A percentile compares a stretch with the other conserved stretches of the same genome.
phyloP scores from a whole-genome alignment of 2,113 vertebrate species.

The Emydura subglobosa region DNA sequence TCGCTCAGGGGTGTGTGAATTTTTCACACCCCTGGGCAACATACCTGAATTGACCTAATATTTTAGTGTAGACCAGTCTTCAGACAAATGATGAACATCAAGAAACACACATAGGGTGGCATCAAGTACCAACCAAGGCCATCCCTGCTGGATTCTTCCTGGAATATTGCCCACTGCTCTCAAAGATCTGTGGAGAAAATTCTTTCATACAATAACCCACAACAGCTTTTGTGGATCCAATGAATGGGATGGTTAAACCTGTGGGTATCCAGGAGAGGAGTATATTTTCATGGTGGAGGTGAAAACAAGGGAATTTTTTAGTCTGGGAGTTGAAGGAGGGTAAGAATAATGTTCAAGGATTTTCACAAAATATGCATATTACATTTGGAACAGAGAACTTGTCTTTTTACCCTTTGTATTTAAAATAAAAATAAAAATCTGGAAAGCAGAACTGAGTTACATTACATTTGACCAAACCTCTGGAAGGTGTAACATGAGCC shows the following conservation, averaged over 20 bases:
- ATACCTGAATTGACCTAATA: neutral
- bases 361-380: constrained; percentile 69
- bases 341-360: constrained; percentile 68
- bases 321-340: constrained; percentile 51
- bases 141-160: neutral
- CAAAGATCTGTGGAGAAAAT: constrained; percentile 13
- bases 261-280: constrained; percentile 54
- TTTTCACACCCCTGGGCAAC: neutral
- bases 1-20: neutral
- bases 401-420: constrained; percentile 71
- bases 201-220: accelerated
- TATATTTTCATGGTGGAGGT: constrained; percentile 62
- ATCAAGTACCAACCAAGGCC: neutral
- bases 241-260: constrained; percentile 53
- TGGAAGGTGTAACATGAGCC: constrained; percentile 19
- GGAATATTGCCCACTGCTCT: neutral
- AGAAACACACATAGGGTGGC: neutral
- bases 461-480: constrained; percentile 69
- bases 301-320: constrained; percentile 72
- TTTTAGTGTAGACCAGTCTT: neutral
- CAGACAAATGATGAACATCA: neutral
- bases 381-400: constrained; percentile 27
- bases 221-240: constrained; percentile 28
- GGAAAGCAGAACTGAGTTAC: constrained; percentile 70
- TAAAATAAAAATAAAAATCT: constrained; percentile 59